Base-by-base conservation (phyloP, 2,888 invertebrate genomes). In the Lasius platythorax region DNA sequence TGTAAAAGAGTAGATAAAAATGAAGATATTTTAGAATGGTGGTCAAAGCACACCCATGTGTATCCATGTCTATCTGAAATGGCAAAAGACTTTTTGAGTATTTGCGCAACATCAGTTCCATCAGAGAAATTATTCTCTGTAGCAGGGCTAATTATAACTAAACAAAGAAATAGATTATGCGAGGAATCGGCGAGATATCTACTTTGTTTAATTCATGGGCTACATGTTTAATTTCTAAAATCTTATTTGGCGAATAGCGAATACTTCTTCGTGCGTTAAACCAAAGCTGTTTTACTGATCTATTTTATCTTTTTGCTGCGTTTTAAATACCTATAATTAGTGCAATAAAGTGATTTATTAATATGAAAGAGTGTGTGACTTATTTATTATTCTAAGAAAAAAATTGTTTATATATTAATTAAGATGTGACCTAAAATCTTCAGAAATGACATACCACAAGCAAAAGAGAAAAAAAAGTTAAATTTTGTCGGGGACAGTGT, bases 1-100 rank as follows among this genome's bases (percentile, higher is more conserved):
- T 63, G 30, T 63, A 63, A 63, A 8, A 63, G 61, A 33, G 30
- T 30, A 30, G 18, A 63, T 33, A 33, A 63, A 63, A 18, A 63
- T 63, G 61, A 63, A 3, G 61, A 63, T 58, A 61, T 63, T 63
- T 63, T 63, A 63, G 30, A 30, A 63, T 63, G 30, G 30, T 63
- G 61, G 61, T 63, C 30, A 33, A 58, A 58, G 58, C 11, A 58
- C 28, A 58, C 28, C 6, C 28, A 58, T 23, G 9, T 58, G 28
- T 58, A 28, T 12, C 58, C 58, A 28, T 58, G 58, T 58, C n/a
- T 58, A 58, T 58, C 58, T 11, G 28, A 58, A 58, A 58, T 58
- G 12, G 58, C 28, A 58, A 28, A 28, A 58, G 56, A 56, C 53
- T 53, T 18, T 33, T 64, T 64, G 33, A 33, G 33, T 64, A 64